These are phyloP conservation scores for Gadopsis bispinosus DNA, from an alignment of 2,797 vertebrate genomes.

Conservation along the genomic window DNA sequence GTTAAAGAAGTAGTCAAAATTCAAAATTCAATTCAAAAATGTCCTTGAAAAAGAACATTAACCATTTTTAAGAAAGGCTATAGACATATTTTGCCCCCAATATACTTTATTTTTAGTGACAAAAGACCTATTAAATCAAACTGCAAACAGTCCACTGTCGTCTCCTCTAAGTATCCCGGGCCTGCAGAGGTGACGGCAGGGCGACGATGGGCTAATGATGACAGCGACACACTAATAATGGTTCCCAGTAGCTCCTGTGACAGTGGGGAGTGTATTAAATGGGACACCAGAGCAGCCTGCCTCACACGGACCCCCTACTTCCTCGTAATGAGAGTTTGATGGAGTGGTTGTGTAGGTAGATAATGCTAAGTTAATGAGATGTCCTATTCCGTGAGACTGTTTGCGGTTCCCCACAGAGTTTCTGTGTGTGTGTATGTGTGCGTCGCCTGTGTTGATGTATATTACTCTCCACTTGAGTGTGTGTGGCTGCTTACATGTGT, in stretches of 20 bases:
- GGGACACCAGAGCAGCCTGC: slow-evolving; percentile 63
- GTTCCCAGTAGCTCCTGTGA: slow-evolving; percentile 70
- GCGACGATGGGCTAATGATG: slow-evolving; percentile 67
- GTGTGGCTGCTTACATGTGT: slow-evolving; percentile 25
- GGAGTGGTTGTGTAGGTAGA: slow-evolving; percentile 73
- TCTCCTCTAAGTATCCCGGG: not conserved
- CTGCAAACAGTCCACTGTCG: not conserved
- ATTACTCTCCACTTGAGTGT: slow-evolving; percentile 38
- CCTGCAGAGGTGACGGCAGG: slow-evolving; percentile 33
- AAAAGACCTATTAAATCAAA: not conserved
- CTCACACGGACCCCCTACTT: slow-evolving; percentile 53
- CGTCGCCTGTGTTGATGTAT: slow-evolving; percentile 46
- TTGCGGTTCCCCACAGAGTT: slow-evolving; percentile 66
- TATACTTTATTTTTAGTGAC: not conserved
- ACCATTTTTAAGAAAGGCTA: not conserved
- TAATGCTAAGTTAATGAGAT: slow-evolving; percentile 78
- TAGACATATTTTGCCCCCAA: not conserved
- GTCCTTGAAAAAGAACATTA: not conserved
- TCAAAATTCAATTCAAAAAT: too few relatives aligned
- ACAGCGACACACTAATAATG: slow-evolving; percentile 69
- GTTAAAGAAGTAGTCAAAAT: not conserved
- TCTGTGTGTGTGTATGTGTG: slow-evolving; percentile 13
- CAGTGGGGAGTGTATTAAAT: slow-evolving; percentile 73
- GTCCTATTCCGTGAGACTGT: slow-evolving; percentile 65
- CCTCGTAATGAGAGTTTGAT: slow-evolving; percentile 76